Evolutionary conservation across 2,888 invertebrate species (phyloP), one percentile per base, ranked within the genome.

Genomic region (Pelosia muscerda): DNA sequence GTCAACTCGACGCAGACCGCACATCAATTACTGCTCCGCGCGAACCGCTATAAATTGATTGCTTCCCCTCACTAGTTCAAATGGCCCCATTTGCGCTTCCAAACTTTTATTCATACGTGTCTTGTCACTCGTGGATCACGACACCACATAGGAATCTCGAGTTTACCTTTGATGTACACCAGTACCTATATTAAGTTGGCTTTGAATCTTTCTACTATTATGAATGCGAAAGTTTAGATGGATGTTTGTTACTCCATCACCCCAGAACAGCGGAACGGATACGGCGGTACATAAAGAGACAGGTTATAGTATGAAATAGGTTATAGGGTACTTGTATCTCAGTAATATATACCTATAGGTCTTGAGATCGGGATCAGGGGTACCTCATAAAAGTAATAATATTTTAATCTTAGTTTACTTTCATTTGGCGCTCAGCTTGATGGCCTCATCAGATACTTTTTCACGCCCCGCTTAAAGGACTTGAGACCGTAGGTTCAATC

Each of bases 21-120:
- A 89, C 90, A 91, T 92, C 92, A 89, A 90, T 92, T 91, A 89
- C 88, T 72, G 77, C 78, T 79, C 84, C 83, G 82, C 82, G 84
- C 85, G 84, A 81, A 78, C 88, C 88, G 88, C 90, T 89, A 88
- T 88, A 88, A 92, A 92, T 91, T 91, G 91, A 91, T 90, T 87
- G 88, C 89, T 88, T 90, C 89, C 86, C 77, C 87, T 82, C 84
- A 72, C 81, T 78, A 79, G 77, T 77, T 74, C 83, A 81, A 86
- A 84, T 84, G 84, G 79, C 82, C 83, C 79, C 81, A 82, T 84
- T 84, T 81, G 81, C 76, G 77, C 77, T 75, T 74, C 67, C 72
- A 76, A 76, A 80, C 82, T 80, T 79, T 76, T 75, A 74, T 77
- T n/a, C n/a, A 79, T 73, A 78, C 73, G 66, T 69, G 55, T 49